A percentile compares a stretch with the other conserved stretches of the same genome.
These are phyloP conservation scores for Cirrhinus mrigala DNA, from an alignment of 2,797 vertebrate genomes.

Conservation along the genomic window DNA sequence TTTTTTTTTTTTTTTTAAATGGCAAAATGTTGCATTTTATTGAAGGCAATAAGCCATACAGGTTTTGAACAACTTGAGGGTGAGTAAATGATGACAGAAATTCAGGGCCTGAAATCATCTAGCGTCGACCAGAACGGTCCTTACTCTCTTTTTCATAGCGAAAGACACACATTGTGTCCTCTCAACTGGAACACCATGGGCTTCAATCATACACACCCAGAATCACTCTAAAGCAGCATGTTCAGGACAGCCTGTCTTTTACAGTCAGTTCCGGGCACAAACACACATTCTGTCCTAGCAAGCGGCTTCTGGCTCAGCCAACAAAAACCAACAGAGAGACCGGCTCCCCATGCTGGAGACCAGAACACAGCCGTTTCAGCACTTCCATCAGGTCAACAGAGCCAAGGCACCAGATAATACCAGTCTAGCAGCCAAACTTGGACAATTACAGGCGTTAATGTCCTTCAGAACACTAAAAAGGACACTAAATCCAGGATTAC, in stretches of 20 bases:
- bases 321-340: slow-evolving; percentile 23
- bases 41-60: neutral
- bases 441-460: neutral
- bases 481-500: neutral
- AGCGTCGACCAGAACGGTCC: neutral
- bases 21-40: neutral
- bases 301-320: slow-evolving; percentile 16
- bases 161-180: slow-evolving; percentile 42
- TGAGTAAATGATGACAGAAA: neutral
- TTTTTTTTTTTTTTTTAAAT: too few species aligned
- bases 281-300: slow-evolving; percentile 38
- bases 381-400: neutral
- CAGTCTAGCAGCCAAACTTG: slow-evolving; percentile 6
- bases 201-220: slow-evolving; percentile 44
- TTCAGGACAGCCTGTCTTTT: slow-evolving; percentile 37
- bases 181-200: slow-evolving; percentile 32
- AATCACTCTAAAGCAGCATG: slow-evolving; percentile 19
- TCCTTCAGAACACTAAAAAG: slow-evolving; percentile 2
- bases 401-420: slow-evolving; percentile 7
- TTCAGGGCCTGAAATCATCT: neutral
- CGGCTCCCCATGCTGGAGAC: neutral
- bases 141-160: neutral
- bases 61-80: neutral
- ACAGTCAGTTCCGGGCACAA: slow-evolving; percentile 48
- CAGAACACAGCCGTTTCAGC: neutral